Conservation (phyloP, 2,797 vertebrate genomes). For the Atherinosoma microstoma region DNA sequence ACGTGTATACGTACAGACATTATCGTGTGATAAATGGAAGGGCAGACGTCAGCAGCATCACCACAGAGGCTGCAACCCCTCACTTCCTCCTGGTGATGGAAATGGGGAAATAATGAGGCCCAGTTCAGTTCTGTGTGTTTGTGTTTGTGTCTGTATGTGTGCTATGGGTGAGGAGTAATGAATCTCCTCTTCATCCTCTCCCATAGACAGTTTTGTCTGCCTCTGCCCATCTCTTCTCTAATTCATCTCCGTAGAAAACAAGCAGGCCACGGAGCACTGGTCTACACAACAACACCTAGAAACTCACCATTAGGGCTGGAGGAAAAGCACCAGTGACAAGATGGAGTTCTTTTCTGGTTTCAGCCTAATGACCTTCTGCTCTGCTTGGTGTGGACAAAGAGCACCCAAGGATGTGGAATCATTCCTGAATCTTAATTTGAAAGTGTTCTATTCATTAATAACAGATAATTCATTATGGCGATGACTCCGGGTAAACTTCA, state of each 20-base stretch:
- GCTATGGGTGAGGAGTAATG: constrained; percentile 65
- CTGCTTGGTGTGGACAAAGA: constrained; percentile 27
- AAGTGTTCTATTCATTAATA: constrained; percentile 1
- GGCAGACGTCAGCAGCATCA: constrained; percentile 60
- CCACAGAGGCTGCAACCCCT: constrained; percentile 51
- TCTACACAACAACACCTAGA: constrained; percentile 50
- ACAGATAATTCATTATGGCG: neutral
- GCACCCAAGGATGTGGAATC: neutral
- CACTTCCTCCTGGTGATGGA: constrained; percentile 62
- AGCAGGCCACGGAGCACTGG: constrained; percentile 52
- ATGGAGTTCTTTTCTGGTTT: constrained; percentile 45
- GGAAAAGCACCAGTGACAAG: constrained; percentile 56
- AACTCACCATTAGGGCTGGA: constrained; percentile 50
- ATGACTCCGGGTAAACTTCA: neutral
- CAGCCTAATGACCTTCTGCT: constrained; percentile 41
- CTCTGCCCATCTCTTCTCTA: constrained; percentile 66
- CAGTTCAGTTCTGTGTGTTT: constrained; percentile 48
- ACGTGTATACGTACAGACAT: constrained; percentile 14
- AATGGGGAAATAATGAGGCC: constrained; percentile 78
- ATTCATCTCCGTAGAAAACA: constrained; percentile 81
- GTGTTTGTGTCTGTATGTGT: constrained; percentile 31
- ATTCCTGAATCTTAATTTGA: constrained; percentile 11
- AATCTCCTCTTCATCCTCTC: constrained; percentile 79
- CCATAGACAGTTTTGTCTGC: constrained; percentile 72
- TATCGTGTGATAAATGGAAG: constrained; percentile 67